Evolutionary conservation across 2,797 vertebrate genomes (phyloP), one percentile per base, ranked within the genome.

Genomic region (Rhodeus uyekii): DNA sequence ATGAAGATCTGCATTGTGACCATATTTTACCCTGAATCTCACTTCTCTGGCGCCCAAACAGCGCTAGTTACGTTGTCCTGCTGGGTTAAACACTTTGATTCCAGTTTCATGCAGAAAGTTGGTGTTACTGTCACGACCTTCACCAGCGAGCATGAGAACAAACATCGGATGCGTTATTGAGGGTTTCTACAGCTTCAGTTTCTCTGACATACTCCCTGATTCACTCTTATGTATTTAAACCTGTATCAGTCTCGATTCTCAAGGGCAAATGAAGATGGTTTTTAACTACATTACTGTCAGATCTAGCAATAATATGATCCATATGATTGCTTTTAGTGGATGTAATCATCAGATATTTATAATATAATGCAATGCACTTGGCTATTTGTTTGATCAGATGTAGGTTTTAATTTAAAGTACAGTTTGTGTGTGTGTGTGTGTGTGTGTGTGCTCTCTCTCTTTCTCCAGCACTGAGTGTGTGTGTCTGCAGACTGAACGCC

Each of bases 281-380:
- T 82, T 32, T 29, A 19, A 34, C 84, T 89, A 42, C 68, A 61
- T 84, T 68, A 87, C 38, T 71, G 67, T 80, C 87, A 90, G 72
- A 91, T 92, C 92, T 92, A 94, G 93, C 93, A 94, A 93, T 93
- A 93, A 92, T 60, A 80, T 79, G 84, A 81, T 65, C 65, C 64
- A 69, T 18, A 12, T 29, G 46, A 8, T 79, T 29, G 67, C 76
- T 19, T 27, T 83, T 76, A 19, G 53, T 61, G 27, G 50, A 42
- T 67, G 77, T 83, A 84, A 85, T 87, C 39, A n/a, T 19, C 36
- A 29, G n/a, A 16, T 78, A 55, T 68, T 55, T 42, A 42, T 39
- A 19, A 53, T 55, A 22, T 55, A 67, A 42, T 44, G 64, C 36
- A 29, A 38, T 78, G 76, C 76, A 55, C 76, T 53, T 19, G 14